Evolutionary conservation across 2,113 vertebrate species (phyloP), one percentile per base, ranked within the genome.

Genomic region (Chionomys nivalis): DNA sequence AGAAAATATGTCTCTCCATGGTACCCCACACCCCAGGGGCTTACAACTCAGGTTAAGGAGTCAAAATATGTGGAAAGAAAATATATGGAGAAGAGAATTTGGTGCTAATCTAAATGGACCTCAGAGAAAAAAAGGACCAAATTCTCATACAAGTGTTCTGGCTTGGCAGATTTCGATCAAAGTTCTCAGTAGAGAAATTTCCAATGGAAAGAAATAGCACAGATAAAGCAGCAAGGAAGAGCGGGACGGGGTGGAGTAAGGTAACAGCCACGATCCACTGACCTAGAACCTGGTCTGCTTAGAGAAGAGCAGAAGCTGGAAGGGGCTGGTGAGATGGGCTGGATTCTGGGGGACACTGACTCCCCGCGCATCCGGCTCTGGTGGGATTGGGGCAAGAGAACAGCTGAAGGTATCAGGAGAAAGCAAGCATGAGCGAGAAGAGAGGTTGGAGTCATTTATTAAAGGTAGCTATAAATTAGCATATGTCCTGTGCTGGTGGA

Each of bases 51-150:
- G 63, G 75, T 75, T 79, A 76, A 85, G 39, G n/a, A 93, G 36
- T 61, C 17, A 88, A 90, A 94, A 61, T 31, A 42, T 58, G 36
- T 68, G 66, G 65, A 28, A n/a, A 89, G 52, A 75, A 73, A 91
- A 31, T 39, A 28, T 72, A 39, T 55, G 26, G 23, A 88, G 13
- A 87, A 86, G 65, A 88, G 44, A 96, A 81, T 61, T 91, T 93
- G n/a, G 63, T 63, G 70, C 28, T 92, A 86, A 93, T 90, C 7
- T 95, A 93, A 87, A 92, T 81, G 58, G 52, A 94, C 93, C 61
- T 92, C 26, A 79, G 39, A 88, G 49, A 88, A 49, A 66, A 65
- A 81, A 47, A 78, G 10, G 68, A 21, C 23, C 39, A 47, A 87
- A 72, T 92, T 26, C 70, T 77, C 66, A 61, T 47, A 33, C 65